Percentiles rank a stretch among this genome's conserved stretches.
phyloP scores from a whole-genome alignment of 1,140 invertebrate genomes.

The Pseudoatta argentina region DNA sequence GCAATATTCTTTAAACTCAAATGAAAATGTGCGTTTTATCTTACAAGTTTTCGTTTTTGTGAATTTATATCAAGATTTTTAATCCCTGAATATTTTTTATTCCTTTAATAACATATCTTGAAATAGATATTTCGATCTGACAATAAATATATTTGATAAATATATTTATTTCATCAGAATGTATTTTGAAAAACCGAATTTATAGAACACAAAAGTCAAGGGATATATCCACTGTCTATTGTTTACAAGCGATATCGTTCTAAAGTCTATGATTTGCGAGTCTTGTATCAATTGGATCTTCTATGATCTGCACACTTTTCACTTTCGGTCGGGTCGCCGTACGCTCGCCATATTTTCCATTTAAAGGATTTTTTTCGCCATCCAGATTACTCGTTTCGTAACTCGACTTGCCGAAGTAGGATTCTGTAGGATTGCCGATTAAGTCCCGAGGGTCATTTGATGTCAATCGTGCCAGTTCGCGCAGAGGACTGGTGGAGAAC shows the following conservation, averaged over 20 bases:
- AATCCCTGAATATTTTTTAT: not conserved
- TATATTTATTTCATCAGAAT: not conserved
- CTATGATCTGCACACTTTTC: slow-evolving; percentile 83
- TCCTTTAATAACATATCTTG: not conserved
- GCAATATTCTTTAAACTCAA: not conserved
- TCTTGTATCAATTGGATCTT: slow-evolving; percentile 74
- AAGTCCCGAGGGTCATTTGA: slow-evolving; percentile 36
- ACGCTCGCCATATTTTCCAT: slow-evolving; percentile 49
- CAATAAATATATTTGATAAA: not conserved
- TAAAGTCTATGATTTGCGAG: slow-evolving; percentile 72
- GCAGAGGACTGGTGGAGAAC: slow-evolving; percentile 72
- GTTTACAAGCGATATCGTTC: slow-evolving; percentile 24
- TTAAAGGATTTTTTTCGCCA: not conserved
- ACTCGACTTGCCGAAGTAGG: slow-evolving; percentile 59
- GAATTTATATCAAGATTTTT: not conserved
- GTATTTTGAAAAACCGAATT: not conserved
- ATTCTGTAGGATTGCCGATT: slow-evolving; percentile 43
- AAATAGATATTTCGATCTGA: not conserved
- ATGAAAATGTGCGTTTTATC: not conserved
- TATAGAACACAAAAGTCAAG: slow-evolving; percentile 38
- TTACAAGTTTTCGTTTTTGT: not conserved
- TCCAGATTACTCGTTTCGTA: slow-evolving; percentile 68
- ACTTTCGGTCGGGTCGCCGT: slow-evolving; percentile 75
- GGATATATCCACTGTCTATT: not conserved
- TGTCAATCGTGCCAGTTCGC: slow-evolving; percentile 76